These are phyloP conservation scores for Drosophila tanythrix DNA, from an alignment of 2,888 invertebrate genomes.

Conservation along the genomic window DNA sequence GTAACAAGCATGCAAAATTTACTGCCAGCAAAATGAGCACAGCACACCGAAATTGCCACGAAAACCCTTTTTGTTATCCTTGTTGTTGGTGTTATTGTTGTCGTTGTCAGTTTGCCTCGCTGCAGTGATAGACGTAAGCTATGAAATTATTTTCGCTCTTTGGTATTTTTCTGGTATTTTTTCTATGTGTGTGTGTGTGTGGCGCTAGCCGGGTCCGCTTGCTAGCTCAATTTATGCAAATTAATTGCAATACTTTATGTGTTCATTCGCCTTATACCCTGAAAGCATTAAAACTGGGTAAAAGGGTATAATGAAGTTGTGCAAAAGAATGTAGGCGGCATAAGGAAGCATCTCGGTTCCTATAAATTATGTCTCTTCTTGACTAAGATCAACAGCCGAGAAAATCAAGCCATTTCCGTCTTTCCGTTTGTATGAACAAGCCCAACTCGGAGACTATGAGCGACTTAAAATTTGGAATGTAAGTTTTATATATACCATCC, in stretches of 20 bases:
- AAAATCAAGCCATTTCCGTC: neutral
- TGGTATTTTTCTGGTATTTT: conserved; percentile 64
- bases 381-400: neutral
- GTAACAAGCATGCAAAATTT: conserved; percentile 66
- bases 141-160: conserved; percentile 68
- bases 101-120: conserved; percentile 38
- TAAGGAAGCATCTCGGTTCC: neutral
- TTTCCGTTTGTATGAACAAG: neutral
- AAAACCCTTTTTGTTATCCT: conserved; percentile 63
- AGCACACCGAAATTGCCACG: conserved; percentile 64
- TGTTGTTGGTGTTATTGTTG: conserved; percentile 35
- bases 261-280: conserved; percentile 6
- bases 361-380: neutral
- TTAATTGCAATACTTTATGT: conserved; percentile 77
- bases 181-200: neutral
- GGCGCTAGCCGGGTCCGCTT: conserved; percentile 28
- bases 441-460: neutral
- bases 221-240: conserved; percentile 75
- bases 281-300: neutral
- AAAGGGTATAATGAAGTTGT: neutral
- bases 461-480: neutral
- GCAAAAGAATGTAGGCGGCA: neutral
- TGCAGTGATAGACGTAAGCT: conserved; percentile 67
- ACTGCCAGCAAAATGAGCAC: conserved; percentile 74
- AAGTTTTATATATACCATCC: no score